Base-by-base conservation (phyloP, 2,113 vertebrate species). In the Hippoglossus stenolepis region DNA sequence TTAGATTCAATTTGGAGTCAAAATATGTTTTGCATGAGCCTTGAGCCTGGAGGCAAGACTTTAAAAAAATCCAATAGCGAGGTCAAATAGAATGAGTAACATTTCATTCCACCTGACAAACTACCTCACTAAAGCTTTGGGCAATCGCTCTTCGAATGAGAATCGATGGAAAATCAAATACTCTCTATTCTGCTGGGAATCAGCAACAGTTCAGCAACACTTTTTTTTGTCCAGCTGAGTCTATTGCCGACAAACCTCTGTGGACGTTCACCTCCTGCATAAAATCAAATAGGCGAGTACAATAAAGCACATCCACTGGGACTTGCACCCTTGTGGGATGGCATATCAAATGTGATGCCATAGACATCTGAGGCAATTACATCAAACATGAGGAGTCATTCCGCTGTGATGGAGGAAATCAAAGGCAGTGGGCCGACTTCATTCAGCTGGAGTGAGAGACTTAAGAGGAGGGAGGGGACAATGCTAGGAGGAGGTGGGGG, bases 361-460 rank as follows among this genome's bases (percentile, higher is more conserved):
- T 21, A 35, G 70, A 78, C 65, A 80, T 86, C 77, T 0, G 18
- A 68, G 79, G 81, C 83, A 79, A 78, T 88, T 79, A 81, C 79
- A 85, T 88, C 70, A 82, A 85, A 86, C 73, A 81, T 20, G n/a
- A 66, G 38, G 77, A 88, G 66, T 78, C 38, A 53, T 80, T 87
- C 58, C 59, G 43, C 35, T 15, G 62, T 54, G 67, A 86, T 61
- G 43, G 43, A 76, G 69, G 38, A 80, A 91, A 89, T 89, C 77
- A 89, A 85, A 90, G 83, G 70, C 73, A 38, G 18, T 2, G 40
- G 40, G 73, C 63, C 58, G 54, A 57, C 77, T 75, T 70, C 54
- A 69, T 71, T 84, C 73, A 83, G 45, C 65, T 79, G 40, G 78
- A 83, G 66, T 43, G 45, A 51, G 64, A 82, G 65, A 77, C 63